Conservation (phyloP, 2,888 invertebrate genomes). For the Sinhomidia bicolor region DNA sequence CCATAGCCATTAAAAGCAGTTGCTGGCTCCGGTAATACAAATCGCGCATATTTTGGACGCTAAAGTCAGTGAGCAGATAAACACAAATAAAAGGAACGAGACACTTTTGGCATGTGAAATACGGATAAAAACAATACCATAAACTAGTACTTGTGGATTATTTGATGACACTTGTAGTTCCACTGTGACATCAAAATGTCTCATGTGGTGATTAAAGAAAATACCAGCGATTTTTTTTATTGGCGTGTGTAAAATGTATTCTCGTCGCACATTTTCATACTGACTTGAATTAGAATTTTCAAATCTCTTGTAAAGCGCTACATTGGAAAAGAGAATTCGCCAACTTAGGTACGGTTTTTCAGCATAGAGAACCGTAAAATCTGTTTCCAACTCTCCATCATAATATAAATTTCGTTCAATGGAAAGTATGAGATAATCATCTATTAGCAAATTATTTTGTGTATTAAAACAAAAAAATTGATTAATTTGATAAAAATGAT, state of each 20-base stretch:
- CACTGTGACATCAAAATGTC: slow-evolving; percentile 75
- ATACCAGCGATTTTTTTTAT: slow-evolving; percentile 68
- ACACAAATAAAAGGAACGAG: too few species aligned
- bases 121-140: too few species aligned
- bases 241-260: background rate
- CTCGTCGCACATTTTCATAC: background rate
- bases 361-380: slow-evolving; percentile 68
- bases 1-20: slow-evolving; percentile 28
- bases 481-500: too few species aligned
- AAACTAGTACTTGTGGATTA: too few species aligned
- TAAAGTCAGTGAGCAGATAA: too few species aligned
- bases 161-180: slow-evolving; percentile 11
- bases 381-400: background rate
- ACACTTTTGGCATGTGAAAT: too few species aligned
- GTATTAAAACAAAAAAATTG: too few species aligned
- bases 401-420: background rate
- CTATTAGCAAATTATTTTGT: too few species aligned
- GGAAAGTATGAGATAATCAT: slow-evolving; percentile 67
- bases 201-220: slow-evolving; percentile 73
- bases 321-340: slow-evolving; percentile 68
- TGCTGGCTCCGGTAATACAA: slow-evolving; percentile 21
- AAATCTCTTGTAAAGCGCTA: slow-evolving; percentile 48
- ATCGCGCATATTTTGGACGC: slow-evolving; percentile 31
- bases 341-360: slow-evolving; percentile 67
- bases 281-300: background rate